These are phyloP conservation scores for Tychaedon coryphoeus DNA, from an alignment of 2,113 vertebrate genomes.

Conservation along the genomic window DNA sequence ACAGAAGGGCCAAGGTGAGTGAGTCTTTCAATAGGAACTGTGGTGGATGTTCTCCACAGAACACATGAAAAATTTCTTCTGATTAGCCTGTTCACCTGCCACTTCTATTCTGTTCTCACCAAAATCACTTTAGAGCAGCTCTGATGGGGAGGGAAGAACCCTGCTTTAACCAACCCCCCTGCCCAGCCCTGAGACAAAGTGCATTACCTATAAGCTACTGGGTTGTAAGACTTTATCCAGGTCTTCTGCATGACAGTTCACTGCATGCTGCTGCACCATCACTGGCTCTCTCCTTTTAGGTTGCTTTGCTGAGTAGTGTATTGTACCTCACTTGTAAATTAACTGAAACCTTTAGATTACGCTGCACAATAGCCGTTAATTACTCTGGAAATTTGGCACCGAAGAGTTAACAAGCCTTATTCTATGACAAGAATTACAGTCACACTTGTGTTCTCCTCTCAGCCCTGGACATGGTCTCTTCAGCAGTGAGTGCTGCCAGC, in stretches of 20 bases:
- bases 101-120: conserved; percentile 52
- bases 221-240: conserved; percentile 41
- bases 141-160: conserved; percentile 45
- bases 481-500: neutral
- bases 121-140: conserved; percentile 59
- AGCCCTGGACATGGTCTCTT: neutral
- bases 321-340: conserved; percentile 65
- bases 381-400: conserved; percentile 73
- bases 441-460: neutral
- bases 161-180: neutral
- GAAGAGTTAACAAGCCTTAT: conserved; percentile 71
- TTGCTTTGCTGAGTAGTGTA: conserved; percentile 71
- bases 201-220: conserved; percentile 11
- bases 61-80: conserved; percentile 31
- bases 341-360: conserved; percentile 66
- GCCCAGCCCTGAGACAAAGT: conserved; percentile 14
- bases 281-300: conserved; percentile 67
- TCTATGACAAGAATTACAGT: conserved; percentile 60
- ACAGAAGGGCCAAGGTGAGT: conserved; percentile 27
- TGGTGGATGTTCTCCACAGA: conserved; percentile 57
- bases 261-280: conserved; percentile 77
- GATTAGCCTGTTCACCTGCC: conserved; percentile 39
- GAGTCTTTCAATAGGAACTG: conserved; percentile 34
- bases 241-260: conserved; percentile 76
- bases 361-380: conserved; percentile 55